phyloP scores from a whole-genome alignment of 1,140 invertebrate genomes.

The Dolichoris vasculosae region DNA sequence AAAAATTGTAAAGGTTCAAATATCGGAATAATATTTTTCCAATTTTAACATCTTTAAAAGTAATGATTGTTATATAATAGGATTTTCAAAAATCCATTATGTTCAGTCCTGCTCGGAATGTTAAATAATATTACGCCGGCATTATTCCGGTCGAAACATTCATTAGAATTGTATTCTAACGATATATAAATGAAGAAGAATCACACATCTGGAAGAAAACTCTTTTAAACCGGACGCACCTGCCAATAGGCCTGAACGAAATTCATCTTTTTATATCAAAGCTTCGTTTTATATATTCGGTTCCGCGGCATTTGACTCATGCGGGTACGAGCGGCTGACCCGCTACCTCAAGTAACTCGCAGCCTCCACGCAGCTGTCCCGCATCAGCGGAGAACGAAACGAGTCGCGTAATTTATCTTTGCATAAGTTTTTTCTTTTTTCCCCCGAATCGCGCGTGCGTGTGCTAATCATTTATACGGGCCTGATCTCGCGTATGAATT shows the following conservation, averaged over 20 bases:
- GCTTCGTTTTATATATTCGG: neutral
- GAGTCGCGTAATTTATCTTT: neutral
- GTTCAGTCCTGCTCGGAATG: too few relatives aligned
- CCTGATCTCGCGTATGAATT: neutral
- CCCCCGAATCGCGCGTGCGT: neutral
- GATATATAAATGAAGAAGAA: too few relatives aligned
- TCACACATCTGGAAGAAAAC: too few relatives aligned
- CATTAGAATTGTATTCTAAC: too few relatives aligned
- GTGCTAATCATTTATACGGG: neutral
- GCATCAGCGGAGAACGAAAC: neutral
- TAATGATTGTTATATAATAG: too few relatives aligned
- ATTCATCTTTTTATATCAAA: neutral
- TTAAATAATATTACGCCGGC: too few relatives aligned
- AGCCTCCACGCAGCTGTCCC: constrained; percentile 26
- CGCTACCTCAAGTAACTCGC: too few relatives aligned
- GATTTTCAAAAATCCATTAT: too few relatives aligned
- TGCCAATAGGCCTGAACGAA: neutral
- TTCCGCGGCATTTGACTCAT: neutral
- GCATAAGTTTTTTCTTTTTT: neutral
- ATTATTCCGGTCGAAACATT: too few relatives aligned
- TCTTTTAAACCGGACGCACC: neutral
- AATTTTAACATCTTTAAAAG: too few relatives aligned
- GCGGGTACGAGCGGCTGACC: neutral
- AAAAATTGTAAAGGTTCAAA: too few relatives aligned
- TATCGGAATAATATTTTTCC: too few relatives aligned